Conservation (phyloP, 2,888 invertebrate genomes). For the Ophion slaviceki region DNA sequence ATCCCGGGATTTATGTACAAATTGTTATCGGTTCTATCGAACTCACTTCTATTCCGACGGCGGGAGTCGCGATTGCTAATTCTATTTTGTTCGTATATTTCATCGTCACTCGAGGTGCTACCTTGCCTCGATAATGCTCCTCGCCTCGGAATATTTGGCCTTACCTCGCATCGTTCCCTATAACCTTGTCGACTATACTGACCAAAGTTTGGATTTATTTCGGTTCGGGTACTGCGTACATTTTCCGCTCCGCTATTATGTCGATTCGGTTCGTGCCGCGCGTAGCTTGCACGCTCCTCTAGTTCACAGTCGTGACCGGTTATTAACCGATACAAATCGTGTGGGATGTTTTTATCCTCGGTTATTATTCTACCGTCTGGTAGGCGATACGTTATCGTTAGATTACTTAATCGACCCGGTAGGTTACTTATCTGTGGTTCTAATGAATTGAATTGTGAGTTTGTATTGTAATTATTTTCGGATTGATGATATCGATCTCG, state of each 20-base stretch:
- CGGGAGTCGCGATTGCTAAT: neutral
- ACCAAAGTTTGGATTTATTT: neutral
- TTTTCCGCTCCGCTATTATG: neutral
- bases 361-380: neutral
- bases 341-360: neutral
- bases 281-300: too few relatives aligned
- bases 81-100: neutral
- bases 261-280: neutral
- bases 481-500: too few relatives aligned
- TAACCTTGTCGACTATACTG: neutral
- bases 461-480: neutral
- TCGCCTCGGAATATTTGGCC: neutral
- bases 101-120: constrained; percentile 7
- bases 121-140: neutral
- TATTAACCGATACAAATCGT: neutral
- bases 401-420: neutral
- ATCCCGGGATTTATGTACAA: neutral
- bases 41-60: neutral
- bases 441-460: neutral
- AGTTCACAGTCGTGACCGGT: neutral
- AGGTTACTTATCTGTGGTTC: neutral
- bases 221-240: neutral
- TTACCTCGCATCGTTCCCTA: neutral
- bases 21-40: neutral
- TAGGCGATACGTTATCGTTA: neutral